Evolutionary conservation across 2,888 invertebrate species (phyloP).

Genomic region (Hemaris fuciformis): DNA sequence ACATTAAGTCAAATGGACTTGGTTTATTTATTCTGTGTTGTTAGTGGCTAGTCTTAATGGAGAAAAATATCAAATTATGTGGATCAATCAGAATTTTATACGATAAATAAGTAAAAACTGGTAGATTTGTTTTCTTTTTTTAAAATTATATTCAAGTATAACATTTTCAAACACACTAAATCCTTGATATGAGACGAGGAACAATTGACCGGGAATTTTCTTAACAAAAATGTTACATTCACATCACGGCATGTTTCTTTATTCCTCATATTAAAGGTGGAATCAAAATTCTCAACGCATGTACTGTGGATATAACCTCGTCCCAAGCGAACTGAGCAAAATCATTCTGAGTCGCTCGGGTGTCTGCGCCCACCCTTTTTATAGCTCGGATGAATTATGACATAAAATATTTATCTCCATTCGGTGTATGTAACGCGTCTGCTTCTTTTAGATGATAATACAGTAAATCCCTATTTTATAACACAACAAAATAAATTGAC

Average conservation of each 20-base stretch:
- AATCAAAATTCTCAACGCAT: constrained; percentile 45
- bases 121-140: too few relatives aligned
- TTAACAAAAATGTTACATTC: not conserved
- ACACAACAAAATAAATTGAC: constrained; percentile 53
- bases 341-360: constrained; percentile 55
- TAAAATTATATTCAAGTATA: not conserved
- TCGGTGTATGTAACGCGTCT: constrained; percentile 65
- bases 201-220: not conserved
- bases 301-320: constrained; percentile 38
- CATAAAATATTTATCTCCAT: constrained; percentile 75
- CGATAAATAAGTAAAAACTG: too few relatives aligned
- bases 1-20: not conserved
- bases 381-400: constrained; percentile 71
- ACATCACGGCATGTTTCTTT: constrained; percentile 34
- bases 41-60: not conserved
- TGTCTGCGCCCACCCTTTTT: constrained; percentile 67
- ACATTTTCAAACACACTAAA: not conserved
- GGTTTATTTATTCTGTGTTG: not conserved
- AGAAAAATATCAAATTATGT: not conserved
- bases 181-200: not conserved
- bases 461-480: constrained; percentile 62
- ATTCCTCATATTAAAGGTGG: constrained; percentile 51
- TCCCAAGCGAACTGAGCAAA: constrained; percentile 53
- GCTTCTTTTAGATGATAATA: constrained; percentile 67
- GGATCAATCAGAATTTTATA: too few relatives aligned